A percentile compares a stretch with the other conserved stretches of the same genome.
Conservation (phyloP, 2,888 invertebrate species). For the Athrips mouffetella region DNA sequence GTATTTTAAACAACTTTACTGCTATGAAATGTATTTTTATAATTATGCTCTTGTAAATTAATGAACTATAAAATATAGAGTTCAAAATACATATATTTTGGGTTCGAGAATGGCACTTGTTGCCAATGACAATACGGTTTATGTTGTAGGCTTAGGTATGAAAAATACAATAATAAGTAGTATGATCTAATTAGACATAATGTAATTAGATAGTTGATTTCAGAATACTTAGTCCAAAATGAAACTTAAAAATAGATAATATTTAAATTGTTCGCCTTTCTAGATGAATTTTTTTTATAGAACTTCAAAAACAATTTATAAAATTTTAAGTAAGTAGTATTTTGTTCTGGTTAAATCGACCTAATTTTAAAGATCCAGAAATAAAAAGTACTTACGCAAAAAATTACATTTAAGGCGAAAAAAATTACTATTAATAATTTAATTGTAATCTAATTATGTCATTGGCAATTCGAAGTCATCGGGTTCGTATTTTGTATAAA, state of each 20-base stretch:
- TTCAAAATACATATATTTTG: neutral
- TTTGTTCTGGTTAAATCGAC: no score
- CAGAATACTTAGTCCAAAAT: neutral
- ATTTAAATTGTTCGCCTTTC: no score
- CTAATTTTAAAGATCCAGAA: no score
- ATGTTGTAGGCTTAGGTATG: constrained; percentile 19
- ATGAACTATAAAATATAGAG: neutral
- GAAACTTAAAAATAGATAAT: neutral
- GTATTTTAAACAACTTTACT: neutral
- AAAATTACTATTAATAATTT: no score
- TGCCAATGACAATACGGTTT: constrained; percentile 70
- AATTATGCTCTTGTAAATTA: no score
- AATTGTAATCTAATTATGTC: constrained; percentile 31
- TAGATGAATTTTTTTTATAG: no score
- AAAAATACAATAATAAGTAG: constrained; percentile 21
- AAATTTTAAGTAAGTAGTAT: no score
- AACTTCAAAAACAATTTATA: no score
- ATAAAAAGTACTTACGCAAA: no score
- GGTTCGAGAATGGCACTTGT: constrained; percentile 33
- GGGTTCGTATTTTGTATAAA: constrained; percentile 20
- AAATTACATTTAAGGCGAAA: no score
- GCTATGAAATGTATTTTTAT: no score
- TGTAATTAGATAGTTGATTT: constrained; percentile 11
- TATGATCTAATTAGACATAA: constrained; percentile 13
- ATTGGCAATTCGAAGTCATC: constrained; percentile 52